Evolutionary conservation across 2,797 vertebrate species (phyloP).

Genomic region (Sebastes miniatus): DNA sequence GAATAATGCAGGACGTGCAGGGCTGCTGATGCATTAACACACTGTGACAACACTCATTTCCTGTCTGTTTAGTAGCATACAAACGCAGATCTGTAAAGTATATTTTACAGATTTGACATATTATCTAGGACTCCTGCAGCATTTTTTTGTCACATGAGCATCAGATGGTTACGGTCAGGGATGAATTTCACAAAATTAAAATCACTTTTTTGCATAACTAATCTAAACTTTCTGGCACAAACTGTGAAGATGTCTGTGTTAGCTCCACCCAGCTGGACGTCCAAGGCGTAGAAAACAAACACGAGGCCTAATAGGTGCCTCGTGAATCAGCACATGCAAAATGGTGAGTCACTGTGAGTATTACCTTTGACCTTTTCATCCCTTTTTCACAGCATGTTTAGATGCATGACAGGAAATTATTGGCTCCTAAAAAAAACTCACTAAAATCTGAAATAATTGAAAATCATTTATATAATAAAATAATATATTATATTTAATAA

Average conservation of each 20-base stretch:
- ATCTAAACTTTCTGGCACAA: background rate
- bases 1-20: background rate
- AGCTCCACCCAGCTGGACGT: background rate
- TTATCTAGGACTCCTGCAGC: background rate
- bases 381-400: background rate
- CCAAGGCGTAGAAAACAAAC: background rate
- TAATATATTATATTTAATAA: no score
- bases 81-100: background rate
- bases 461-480: no score
- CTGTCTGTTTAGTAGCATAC: background rate
- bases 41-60: background rate
- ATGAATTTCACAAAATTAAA: background rate
- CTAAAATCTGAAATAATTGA: background rate
- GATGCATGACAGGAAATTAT: background rate
- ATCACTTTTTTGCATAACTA: background rate
- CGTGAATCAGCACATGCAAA: background rate
- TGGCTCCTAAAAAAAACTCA: background rate
- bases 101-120: background rate
- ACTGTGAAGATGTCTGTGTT: background rate
- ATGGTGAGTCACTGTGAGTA: background rate
- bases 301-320: background rate
- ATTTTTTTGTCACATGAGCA: background rate
- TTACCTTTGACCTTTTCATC: background rate
- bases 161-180: background rate
- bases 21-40: background rate